Conservation (phyloP, 2,113 vertebrate genomes). For the Muntiacus reevesi region DNA sequence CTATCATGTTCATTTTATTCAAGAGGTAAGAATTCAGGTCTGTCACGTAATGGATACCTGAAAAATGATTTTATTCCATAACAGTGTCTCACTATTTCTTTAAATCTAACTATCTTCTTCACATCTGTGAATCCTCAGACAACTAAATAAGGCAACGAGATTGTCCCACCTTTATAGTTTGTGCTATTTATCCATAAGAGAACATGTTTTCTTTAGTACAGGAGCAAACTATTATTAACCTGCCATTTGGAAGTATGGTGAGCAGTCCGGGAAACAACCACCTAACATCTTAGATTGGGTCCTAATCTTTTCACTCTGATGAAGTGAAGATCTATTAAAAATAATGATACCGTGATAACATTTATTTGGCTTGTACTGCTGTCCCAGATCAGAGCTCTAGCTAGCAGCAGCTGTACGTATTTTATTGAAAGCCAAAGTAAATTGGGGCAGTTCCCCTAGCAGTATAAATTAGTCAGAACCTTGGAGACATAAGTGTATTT, state of each 20-base stretch:
- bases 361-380: slow-evolving; percentile 40
- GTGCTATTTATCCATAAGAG: background rate
- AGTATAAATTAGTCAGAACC: slow-evolving; percentile 72
- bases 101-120: background rate
- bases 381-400: slow-evolving; percentile 41
- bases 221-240: background rate
- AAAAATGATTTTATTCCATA: background rate
- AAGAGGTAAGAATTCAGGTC: background rate
- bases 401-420: slow-evolving; percentile 47
- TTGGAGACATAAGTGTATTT: slow-evolving; percentile 69
- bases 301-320: slow-evolving; percentile 32
- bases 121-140: background rate
- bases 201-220: background rate
- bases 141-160: background rate
- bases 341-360: slow-evolving; percentile 54
- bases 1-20: background rate
- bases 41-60: background rate
- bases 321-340: slow-evolving; percentile 53
- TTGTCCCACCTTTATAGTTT: background rate
- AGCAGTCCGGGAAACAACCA: background rate
- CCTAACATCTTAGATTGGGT: background rate
- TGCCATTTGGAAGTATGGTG: background rate
- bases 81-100: background rate
- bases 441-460: slow-evolving; percentile 72
- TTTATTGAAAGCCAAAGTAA: slow-evolving; percentile 63